Evolutionary conservation across 2,888 invertebrate genomes (phyloP), one percentile per base, ranked within the genome.

Genomic region (Gibbula magus): DNA sequence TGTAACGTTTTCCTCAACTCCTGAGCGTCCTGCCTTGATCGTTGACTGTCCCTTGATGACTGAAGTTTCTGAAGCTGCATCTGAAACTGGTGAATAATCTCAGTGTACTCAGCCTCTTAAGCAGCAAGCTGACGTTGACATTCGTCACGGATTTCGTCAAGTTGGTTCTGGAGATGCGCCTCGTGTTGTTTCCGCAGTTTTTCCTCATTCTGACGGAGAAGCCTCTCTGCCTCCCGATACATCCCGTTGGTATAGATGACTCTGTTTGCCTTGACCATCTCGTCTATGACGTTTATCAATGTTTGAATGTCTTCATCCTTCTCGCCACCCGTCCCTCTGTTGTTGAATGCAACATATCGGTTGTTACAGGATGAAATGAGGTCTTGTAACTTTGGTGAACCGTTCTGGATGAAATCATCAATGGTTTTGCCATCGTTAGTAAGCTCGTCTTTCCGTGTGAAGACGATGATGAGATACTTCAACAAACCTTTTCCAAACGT

Each of bases 161-260:
- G 45, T 13, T 45, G 45, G 13, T 10, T 45, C 10, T 45, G 4
- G 5, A 45, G 45, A 13, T 10, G 5, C 45, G 13, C 13, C 45
- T 45, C 45, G 45, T 18, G 32, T 22, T 66, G 18, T 4, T 1
- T 16, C 20, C 32, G 16, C 66, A 70, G 39, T 32, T 32, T 20
- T 10, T 70, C 70, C 18, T 29, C 25, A 20, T 39, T 32, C 32
- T 70, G 16, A 20, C 39, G 32, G 8, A 70, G 25, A 32, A 20
- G n/a, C 39, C 32, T 70, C 32, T 83, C 83, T 18, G 80, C 80
- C 53, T 76, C 80, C 39, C 56, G 25, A 52, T 81, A 83, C 79
- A 81, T 78, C 2, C 78, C 79, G 25, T 79, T 79, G 22, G 83
- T 83, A 39, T 83, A 83, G 29, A 39, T 78, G 16, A 81, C 83